Base-by-base conservation (phyloP, 2,888 invertebrate species). In the Monochamus alternatus region DNA sequence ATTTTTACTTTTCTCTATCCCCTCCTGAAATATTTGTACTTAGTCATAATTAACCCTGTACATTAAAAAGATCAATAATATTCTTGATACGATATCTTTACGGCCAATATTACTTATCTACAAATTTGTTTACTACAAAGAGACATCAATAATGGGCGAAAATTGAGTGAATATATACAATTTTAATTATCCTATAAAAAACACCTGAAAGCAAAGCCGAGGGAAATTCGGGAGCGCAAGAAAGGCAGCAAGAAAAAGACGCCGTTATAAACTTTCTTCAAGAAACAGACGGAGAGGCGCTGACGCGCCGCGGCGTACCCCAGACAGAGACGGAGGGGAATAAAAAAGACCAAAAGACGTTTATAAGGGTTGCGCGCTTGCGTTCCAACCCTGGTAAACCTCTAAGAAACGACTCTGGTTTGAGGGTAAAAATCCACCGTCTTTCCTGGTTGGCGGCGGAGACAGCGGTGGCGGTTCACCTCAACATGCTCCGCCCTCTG, bases 361-460 rank as follows among this genome's bases (percentile, higher is more conserved):
- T 84, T 84, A 85, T 84, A 86, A 87, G 87, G 83, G 85, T 85
- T 84, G 85, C 86, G 87, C 87, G 87, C 88, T 85, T 86, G 87
- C 87, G 87, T 86, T 84, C 84, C 83, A 83, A 86, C 86, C 85
- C 86, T 87, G 89, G 89, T 89, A 89, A 89, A 89, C 89, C 89
- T 89, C 89, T 89, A 89, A 89, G 89, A 89, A 89, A 89, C 89
- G 89, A 88, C 88, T 88, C 88, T 88, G 89, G 89, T 89, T 88
- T 89, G 89, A 88, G 89, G 89, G 88, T 88, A 89, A 89, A 89
- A 89, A 89, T 89, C 89, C 89, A 88, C 88, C 89, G 89, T 89
- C 89, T 89, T 89, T 89, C 89, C 89, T 89, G 89, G 89, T 89
- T 89, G 89, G 89, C 86, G 89, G 89, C 89, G 87, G 87, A 88